phyloP scores from a whole-genome alignment of 2,113 vertebrate species.

The rabbit (Oryctolagus cuniculus) region DNA sequence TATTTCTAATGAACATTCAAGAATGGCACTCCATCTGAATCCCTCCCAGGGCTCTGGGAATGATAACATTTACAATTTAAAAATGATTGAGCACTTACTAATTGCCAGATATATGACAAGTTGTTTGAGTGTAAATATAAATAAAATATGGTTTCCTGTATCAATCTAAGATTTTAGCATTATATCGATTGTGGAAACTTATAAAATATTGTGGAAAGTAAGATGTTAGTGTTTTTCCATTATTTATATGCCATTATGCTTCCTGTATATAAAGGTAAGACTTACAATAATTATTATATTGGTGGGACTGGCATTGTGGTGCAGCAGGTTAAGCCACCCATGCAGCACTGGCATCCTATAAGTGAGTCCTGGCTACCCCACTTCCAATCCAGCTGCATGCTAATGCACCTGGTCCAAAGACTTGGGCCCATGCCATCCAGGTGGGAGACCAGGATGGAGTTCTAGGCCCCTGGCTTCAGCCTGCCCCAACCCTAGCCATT shows the following conservation, averaged over 20 bases:
- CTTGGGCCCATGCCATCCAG: too few species aligned
- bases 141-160: background rate
- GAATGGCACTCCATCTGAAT: background rate
- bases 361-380: too few species aligned
- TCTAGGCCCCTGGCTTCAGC: too few species aligned
- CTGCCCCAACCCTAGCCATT: too few species aligned
- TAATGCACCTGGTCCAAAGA: too few species aligned
- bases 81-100: constrained; percentile 10
- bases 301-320: too few species aligned
- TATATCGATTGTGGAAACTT: background rate
- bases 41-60: background rate
- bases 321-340: too few species aligned
- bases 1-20: background rate
- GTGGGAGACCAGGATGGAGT: too few species aligned
- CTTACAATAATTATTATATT: background rate
- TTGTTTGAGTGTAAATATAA: background rate
- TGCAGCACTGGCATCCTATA: too few species aligned
- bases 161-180: background rate
- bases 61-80: constrained; percentile 42
- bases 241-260: constrained; percentile 19
- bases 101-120: background rate
- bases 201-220: constrained; percentile 2
- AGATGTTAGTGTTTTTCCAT: background rate
- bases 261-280: background rate
- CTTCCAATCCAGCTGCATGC: too few species aligned